Evolutionary conservation across 2,113 vertebrate genomes (phyloP).

Genomic region (Phalacrocorax aristotelis): DNA sequence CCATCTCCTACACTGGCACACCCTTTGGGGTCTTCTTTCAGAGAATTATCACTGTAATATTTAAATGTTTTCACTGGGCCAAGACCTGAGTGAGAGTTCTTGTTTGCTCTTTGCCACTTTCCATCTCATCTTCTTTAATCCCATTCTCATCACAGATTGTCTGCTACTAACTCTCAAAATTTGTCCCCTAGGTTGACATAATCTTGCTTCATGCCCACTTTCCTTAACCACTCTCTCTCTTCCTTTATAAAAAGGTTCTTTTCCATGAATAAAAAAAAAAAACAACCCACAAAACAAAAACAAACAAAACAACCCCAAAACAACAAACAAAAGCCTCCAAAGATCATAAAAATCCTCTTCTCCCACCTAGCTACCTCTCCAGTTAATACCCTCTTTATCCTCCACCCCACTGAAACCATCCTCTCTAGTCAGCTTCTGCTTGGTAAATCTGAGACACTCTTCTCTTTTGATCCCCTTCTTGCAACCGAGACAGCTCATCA

Average conservation of each 20-base stretch:
- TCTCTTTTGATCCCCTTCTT: background rate
- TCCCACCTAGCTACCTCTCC: background rate
- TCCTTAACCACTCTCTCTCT: background rate
- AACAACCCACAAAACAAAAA: no score
- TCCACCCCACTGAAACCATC: background rate
- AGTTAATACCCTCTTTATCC: background rate
- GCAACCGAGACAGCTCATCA: background rate
- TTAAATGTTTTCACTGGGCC: background rate
- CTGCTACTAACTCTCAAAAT: background rate
- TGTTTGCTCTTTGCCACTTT: background rate
- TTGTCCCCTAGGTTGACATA: background rate
- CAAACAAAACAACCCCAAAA: no score
- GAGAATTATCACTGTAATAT: background rate
- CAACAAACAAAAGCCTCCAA: background rate
- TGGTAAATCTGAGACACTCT: background rate
- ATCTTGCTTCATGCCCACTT: background rate
- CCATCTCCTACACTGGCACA: background rate
- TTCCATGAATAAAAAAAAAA: no score
- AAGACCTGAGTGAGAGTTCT: background rate
- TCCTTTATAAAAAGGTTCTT: background rate
- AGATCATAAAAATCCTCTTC: background rate
- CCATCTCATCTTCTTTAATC: background rate
- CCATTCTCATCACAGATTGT: background rate
- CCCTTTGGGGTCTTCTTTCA: background rate
- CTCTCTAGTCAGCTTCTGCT: background rate